Conservation (phyloP, 2,888 invertebrate genomes). For the Archips xylosteana region DNA sequence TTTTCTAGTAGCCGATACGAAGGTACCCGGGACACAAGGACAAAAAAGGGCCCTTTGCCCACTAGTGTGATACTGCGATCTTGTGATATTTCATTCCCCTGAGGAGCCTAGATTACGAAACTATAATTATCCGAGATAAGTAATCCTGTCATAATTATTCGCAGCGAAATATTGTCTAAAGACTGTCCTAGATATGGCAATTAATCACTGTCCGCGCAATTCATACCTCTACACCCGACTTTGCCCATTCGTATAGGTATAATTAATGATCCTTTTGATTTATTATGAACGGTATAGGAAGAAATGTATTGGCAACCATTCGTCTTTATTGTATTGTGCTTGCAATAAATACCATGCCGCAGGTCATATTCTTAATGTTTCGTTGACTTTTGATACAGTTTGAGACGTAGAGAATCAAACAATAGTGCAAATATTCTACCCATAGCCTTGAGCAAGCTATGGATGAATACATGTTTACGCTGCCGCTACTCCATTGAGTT, state of each 20-base stretch:
- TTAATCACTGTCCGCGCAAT: constrained; percentile 52
- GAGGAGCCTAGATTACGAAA: not conserved
- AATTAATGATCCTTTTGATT: constrained; percentile 63
- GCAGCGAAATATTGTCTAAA: constrained; percentile 40
- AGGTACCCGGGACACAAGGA: too few species aligned
- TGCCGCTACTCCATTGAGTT: too few species aligned
- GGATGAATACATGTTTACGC: too few species aligned
- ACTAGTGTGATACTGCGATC: too few species aligned
- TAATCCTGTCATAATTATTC: constrained; percentile 23
- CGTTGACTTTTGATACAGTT: constrained; percentile 16
- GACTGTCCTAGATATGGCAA: constrained; percentile 43
- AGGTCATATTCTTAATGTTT: constrained; percentile 23
- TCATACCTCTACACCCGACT: constrained; percentile 48
- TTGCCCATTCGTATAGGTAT: constrained; percentile 54
- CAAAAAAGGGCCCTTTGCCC: too few species aligned
- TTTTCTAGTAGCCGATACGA: too few species aligned
- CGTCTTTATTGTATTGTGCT: constrained; percentile 39
- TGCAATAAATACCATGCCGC: constrained; percentile 29
- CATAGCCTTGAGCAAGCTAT: too few species aligned
- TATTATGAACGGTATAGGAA: constrained; percentile 55
- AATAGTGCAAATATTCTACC: not conserved
- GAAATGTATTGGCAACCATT: constrained; percentile 53
- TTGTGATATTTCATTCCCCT: not conserved
- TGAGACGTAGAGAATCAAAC: not conserved
- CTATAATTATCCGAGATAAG: constrained; percentile 11